Evolutionary conservation across 2,113 vertebrate genomes (phyloP).

Genomic region (Lasiurus borealis): DNA sequence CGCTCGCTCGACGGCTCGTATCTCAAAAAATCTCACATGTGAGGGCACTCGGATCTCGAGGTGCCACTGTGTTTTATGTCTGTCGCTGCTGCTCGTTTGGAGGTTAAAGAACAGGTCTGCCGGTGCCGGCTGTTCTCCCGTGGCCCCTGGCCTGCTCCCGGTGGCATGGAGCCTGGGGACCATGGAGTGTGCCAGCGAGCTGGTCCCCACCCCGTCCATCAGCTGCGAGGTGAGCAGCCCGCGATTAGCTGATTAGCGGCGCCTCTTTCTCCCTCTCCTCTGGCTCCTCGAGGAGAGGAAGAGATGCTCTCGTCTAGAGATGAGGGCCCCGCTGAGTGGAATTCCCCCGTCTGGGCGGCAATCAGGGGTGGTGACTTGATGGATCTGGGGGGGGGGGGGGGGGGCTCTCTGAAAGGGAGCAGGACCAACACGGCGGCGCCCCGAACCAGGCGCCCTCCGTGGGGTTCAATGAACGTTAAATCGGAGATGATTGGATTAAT

Average conservation of each 20-base stretch:
- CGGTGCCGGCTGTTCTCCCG: slow-evolving; percentile 48
- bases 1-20: no score
- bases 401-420: slow-evolving; percentile 84
- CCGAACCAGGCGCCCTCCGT: slow-evolving; percentile 88
- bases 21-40: no score
- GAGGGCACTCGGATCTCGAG: no score
- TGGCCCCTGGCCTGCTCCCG: slow-evolving; percentile 66
- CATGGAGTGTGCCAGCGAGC: no score
- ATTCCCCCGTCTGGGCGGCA: slow-evolving; percentile 83
- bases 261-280: slow-evolving; percentile 72
- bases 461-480: slow-evolving; percentile 88
- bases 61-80: no score
- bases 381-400: slow-evolving; percentile 78
- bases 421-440: slow-evolving; percentile 85
- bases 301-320: slow-evolving; percentile 61
- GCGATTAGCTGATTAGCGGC: no score
- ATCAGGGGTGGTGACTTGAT: slow-evolving; percentile 86
- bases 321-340: slow-evolving; percentile 79
- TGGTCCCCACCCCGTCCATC: slow-evolving; percentile 53
- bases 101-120: slow-evolving; percentile 51
- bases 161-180: no score
- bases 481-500: slow-evolving; percentile 90
- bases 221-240: slow-evolving; percentile 67
- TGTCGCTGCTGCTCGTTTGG: slow-evolving; percentile 62
- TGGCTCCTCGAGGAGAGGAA: slow-evolving; percentile 73